These are phyloP conservation scores for Protomyctophum bolini DNA, from an alignment of 2,113 vertebrate genomes.

Conservation along the genomic window DNA sequence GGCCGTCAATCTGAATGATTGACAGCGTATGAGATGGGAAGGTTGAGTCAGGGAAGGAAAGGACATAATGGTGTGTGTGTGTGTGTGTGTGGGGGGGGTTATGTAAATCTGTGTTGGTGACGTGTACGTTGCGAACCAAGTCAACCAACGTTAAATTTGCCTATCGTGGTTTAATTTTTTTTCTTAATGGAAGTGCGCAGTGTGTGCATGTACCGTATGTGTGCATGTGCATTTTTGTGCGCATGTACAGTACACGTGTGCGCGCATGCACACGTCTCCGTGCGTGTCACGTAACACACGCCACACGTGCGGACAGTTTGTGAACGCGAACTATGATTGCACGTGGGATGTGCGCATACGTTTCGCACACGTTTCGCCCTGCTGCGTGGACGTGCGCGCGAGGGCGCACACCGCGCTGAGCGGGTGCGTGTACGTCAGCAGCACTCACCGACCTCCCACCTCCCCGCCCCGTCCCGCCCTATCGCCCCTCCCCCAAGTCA, in stretches of 20 bases:
- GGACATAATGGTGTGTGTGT: not conserved
- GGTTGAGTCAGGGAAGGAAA: not conserved
- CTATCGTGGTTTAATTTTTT: not conserved
- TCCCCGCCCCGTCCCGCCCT: not conserved
- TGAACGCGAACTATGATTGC: too few species aligned
- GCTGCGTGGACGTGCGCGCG: not conserved
- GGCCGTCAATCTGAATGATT: slow-evolving; percentile 36
- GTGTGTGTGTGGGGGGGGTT: not conserved
- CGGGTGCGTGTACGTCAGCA: too few species aligned
- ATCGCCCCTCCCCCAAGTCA: not conserved
- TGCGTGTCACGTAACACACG: too few species aligned
- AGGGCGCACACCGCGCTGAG: not conserved
- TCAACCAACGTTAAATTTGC: slow-evolving; percentile 1
- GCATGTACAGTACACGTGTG: slow-evolving; percentile 1
- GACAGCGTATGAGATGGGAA: slow-evolving; percentile 12
- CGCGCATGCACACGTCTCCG: not conserved
- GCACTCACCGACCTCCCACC: too few species aligned
- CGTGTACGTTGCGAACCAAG: slow-evolving; percentile 2
- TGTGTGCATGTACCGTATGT: not conserved
- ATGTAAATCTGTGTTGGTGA: slow-evolving; percentile 6
- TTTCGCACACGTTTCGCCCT: too few species aligned
- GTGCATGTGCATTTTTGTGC: not conserved
- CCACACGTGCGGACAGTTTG: too few species aligned
- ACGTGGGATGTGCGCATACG: too few species aligned
- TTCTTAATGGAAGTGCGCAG: not conserved